Conservation (phyloP, 2,888 invertebrate genomes). For the Ditylenchus weischeri region DNA sequence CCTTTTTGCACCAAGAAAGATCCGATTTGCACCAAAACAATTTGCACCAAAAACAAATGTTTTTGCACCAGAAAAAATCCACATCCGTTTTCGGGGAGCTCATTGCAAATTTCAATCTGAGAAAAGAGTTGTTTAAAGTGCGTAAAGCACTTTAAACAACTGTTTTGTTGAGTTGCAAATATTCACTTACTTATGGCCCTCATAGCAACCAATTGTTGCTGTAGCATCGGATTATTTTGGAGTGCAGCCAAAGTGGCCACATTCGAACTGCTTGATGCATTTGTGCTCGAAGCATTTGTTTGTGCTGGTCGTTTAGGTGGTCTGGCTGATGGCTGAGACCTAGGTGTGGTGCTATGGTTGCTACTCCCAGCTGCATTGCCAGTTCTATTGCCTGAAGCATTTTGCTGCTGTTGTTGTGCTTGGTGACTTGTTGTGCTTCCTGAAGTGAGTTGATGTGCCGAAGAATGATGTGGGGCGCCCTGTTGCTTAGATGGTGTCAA, state of each 20-base stretch:
- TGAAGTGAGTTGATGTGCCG: conserved; percentile 9
- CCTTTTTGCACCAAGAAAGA: no score
- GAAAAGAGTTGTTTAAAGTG: no score
- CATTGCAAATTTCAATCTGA: no score
- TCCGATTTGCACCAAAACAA: no score
- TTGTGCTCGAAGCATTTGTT: conserved; percentile 2
- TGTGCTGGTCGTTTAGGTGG: no score
- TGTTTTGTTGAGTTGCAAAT: no score
- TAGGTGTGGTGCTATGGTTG: conserved; percentile 5
- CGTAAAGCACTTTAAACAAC: no score
- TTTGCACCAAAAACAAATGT: no score
- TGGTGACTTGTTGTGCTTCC: conserved; percentile 2
- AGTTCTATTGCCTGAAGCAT: conserved; percentile 5
- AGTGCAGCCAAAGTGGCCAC: conserved; percentile 3
- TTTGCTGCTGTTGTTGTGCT: conserved; percentile 22
- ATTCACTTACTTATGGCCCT: background rate
- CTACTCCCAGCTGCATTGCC: background rate
- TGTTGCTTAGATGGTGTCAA: background rate
- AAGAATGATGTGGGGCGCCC: background rate
- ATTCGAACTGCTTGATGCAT: background rate
- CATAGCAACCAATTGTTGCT: conserved; percentile 4
- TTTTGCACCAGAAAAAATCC: no score
- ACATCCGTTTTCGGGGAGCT: no score
- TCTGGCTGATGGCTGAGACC: background rate
- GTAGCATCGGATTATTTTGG: conserved; percentile 2